Percentiles rank a stretch among this genome's conserved stretches.
Conservation (phyloP, 2,888 invertebrate genomes). For the Ichneumoninae sp. region DNA sequence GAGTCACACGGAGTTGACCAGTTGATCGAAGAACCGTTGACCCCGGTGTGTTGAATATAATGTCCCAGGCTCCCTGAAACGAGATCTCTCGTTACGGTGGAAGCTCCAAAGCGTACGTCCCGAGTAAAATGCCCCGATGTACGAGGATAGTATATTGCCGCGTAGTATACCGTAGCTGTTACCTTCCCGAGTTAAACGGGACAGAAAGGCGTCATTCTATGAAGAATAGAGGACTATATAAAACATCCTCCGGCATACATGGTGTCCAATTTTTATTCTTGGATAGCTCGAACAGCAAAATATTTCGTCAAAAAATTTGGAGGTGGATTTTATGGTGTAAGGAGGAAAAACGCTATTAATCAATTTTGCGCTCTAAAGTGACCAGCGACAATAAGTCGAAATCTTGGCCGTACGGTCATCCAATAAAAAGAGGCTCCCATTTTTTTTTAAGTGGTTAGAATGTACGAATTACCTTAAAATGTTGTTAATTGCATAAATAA, state of each 20-base stretch:
- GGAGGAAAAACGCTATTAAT: too few species aligned
- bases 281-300: not conserved
- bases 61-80: constrained; percentile 45
- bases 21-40: constrained; percentile 49
- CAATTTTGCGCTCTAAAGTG: too few species aligned
- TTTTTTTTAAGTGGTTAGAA: not conserved
- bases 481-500: not conserved
- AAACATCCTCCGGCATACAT: constrained; percentile 14
- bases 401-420: too few species aligned
- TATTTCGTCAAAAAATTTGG: not conserved
- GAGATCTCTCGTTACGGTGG: constrained; percentile 42
- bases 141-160: constrained; percentile 31
- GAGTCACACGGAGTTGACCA: constrained; percentile 49
- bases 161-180: constrained; percentile 42
- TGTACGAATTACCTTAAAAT: not conserved
- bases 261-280: constrained; percentile 19
- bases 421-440: too few species aligned
- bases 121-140: constrained; percentile 25
- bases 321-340: not conserved
- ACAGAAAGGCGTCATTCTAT: constrained; percentile 40
- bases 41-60: constrained; percentile 31
- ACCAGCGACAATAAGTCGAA: too few species aligned
- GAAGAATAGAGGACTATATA: constrained; percentile 9
- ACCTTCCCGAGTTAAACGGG: constrained; percentile 32
- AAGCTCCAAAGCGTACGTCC: constrained; percentile 13